Evolutionary conservation across 2,888 invertebrate genomes (phyloP), one percentile per base, ranked within the genome.

Genomic region (Cheilosia impressa): DNA sequence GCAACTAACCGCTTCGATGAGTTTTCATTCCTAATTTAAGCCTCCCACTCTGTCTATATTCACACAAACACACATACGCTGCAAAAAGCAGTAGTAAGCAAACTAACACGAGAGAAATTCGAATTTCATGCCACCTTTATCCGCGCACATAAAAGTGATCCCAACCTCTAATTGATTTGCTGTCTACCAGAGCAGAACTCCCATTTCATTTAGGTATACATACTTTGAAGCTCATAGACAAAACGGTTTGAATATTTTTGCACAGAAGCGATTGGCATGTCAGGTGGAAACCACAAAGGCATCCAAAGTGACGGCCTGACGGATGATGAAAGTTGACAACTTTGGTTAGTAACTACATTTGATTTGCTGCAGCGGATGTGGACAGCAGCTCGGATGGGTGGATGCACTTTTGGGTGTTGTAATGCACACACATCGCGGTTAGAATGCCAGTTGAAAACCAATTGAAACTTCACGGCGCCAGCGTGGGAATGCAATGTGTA

Each of bases 1-100:
- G 80, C 84, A 84, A 80, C 84, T 84, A 84, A 80, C 84, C 84
- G 84, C 84, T 84, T 34, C 84, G 65, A 60, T 84, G 80, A 75
- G 55, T 84, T 71, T 66, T 65, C 79, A 65, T 73, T 65, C 79
- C 75, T 84, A 79, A 65, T 80, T 80, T 73, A 55, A 77, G 27
- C 45, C 50, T 31, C 55, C 38, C 52, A 53, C 58, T 53, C 47
- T 24, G 7, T 24, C 9, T 24, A 58, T 50, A 53, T 84, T 58
- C 60, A 41, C 63, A 72, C 17, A 45, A 53, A 24, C 57, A 72
- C 17, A n/a, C 17, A 45, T 7, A 1, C 63, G 47, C 62, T 19
- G 13, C 41, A 62, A 62, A 68, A 27, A 62, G 68, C 72, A 78
- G n/a, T 45, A 52, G 55, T 62, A 41, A 68, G 72, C 41, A 45